phyloP scores from a whole-genome alignment of 2,797 vertebrate species.

The Myotis findleyi region DNA sequence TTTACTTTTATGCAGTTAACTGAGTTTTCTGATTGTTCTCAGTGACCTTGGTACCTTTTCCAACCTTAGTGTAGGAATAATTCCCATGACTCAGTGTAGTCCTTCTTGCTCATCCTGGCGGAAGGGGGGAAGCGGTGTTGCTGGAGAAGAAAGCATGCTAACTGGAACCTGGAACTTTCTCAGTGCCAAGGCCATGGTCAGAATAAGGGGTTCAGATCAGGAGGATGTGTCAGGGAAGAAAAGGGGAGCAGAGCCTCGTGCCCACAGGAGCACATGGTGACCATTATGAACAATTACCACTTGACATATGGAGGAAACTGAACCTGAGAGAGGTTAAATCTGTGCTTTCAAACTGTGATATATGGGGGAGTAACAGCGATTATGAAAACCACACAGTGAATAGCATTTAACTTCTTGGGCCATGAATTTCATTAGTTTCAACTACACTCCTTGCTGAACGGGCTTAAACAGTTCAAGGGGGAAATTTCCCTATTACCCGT shows the following conservation, averaged over 20 bases:
- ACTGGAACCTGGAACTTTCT: background rate
- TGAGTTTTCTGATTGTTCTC: background rate
- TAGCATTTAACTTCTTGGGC: background rate
- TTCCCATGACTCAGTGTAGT: background rate
- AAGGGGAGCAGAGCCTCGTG: background rate
- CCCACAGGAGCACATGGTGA: background rate
- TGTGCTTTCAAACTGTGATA: slow-evolving; percentile 6
- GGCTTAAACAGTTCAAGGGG: background rate
- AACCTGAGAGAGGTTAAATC: background rate
- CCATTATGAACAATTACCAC: background rate
- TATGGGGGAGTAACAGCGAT: background rate
- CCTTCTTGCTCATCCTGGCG: background rate
- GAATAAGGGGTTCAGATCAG: background rate
- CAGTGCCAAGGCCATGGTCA: background rate
- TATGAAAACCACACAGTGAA: background rate
- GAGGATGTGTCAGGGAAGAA: background rate
- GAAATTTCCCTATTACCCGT: background rate
- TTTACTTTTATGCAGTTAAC: background rate
- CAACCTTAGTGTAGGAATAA: background rate
- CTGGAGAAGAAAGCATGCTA: background rate
- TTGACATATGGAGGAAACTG: background rate
- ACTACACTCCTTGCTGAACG: background rate
- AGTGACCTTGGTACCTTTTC: background rate
- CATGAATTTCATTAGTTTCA: slow-evolving; percentile 25
- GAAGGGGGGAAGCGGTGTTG: background rate